Base-by-base conservation (phyloP, 2,797 vertebrate genomes). In the Muscicapa comitata region DNA sequence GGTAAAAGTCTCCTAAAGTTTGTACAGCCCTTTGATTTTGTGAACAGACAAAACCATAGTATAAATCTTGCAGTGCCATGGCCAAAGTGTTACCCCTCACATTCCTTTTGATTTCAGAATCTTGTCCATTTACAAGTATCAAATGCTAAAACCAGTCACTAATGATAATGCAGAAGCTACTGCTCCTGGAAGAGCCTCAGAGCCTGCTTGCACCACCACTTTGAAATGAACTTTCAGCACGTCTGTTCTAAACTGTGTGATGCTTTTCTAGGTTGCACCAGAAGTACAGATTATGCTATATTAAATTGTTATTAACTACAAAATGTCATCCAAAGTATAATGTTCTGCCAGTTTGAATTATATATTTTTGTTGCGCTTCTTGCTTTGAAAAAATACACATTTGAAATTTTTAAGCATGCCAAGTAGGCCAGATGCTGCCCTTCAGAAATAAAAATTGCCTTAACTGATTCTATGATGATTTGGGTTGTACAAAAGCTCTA, bases 381-480 rank as follows among this genome's bases (percentile, higher is more conserved):
- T 83, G 65, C 79, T 93, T 92, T 81, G 90, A 85, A 95, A 95
- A 91, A 94, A 94, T 40, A 62, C 70, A 82, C 47, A n/a, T 57
- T 95, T 93, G 37, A 86, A 43, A 72, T 65, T 88, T 65, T 91
- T 94, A 88, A 93, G 59, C 4, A 3, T 86, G 70, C 85, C 87
- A 91, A 92, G 74, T 73, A 78, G 91, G 85, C 80, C 83, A 95
- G 91, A 95, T 90, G 79, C 76, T 97, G 81, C 73, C 87, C 94
- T 97, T 97, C 95, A 77, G 91, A 93, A 95, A 77, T 76, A 94
- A 97, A 94, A 94, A 91, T 70, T 75, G 45, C 72, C 73, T 83
- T 95, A 92, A 94, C 66, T 71, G 66, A 85, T 89, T 86, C 84
- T 50, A 5, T 47, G 53, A 91, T 0, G 7, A 91, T 90, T 51